Percentiles rank a stretch among this genome's conserved stretches.
Conservation (phyloP, 2,888 invertebrate genomes). For the Sesia apiformis region DNA sequence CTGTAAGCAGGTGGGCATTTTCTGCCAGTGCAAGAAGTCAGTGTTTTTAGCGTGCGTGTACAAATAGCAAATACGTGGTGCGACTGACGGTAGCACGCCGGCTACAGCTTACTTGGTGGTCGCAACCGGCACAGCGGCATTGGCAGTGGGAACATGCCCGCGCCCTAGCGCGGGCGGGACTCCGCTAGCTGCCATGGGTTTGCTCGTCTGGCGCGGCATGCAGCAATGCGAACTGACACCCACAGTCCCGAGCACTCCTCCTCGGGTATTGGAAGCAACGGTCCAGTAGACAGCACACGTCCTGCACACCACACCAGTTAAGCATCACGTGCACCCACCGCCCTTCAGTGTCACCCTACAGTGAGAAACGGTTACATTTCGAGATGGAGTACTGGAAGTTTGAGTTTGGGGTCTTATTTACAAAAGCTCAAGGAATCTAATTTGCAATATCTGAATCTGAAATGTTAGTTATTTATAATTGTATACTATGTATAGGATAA, state of each 20-base stretch:
- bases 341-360: slow-evolving; percentile 8
- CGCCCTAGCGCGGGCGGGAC: slow-evolving; percentile 60
- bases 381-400: background rate
- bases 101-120: slow-evolving; percentile 69
- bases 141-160: slow-evolving; percentile 68
- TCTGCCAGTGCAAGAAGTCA: background rate
- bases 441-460: no score
- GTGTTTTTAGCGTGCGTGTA: background rate
- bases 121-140: slow-evolving; percentile 64
- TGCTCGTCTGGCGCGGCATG: slow-evolving; percentile 85
- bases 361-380: slow-evolving; percentile 3
- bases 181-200: slow-evolving; percentile 74
- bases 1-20: background rate
- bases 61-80: background rate
- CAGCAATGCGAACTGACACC: slow-evolving; percentile 92
- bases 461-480: no score
- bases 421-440: background rate
- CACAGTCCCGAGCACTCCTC: slow-evolving; percentile 87
- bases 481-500: no score
- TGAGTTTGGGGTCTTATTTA: background rate
- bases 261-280: slow-evolving; percentile 91
- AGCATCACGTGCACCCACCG: slow-evolving; percentile 48
- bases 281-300: slow-evolving; percentile 91
- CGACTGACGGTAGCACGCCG: slow-evolving; percentile 16
- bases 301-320: slow-evolving; percentile 74